Evolutionary conservation across 2,797 vertebrate genomes (phyloP).

Genomic region (Poeciliopsis infans): DNA sequence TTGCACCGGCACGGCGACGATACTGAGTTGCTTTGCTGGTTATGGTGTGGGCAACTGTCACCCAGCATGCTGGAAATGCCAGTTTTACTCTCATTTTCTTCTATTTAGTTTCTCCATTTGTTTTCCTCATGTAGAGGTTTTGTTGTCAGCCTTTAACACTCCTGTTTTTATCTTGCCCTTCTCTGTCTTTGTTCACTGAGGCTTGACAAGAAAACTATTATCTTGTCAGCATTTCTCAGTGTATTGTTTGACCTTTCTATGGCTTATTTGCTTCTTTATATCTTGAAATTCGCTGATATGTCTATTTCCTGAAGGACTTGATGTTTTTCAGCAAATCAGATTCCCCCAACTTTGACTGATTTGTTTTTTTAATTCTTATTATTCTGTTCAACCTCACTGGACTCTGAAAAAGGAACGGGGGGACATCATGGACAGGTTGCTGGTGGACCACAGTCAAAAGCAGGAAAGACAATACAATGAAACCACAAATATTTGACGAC

Average conservation of each 20-base stretch:
- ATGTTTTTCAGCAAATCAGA: conserved; percentile 26
- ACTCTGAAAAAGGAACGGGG: too few species aligned
- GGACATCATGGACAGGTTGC: not conserved
- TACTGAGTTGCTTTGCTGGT: conserved; percentile 32
- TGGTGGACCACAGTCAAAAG: not conserved
- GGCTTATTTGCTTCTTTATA: conserved; percentile 19
- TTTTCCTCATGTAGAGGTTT: conserved; percentile 24
- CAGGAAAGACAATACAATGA: not conserved
- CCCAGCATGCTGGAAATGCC: not conserved
- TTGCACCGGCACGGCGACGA: conserved; percentile 35
- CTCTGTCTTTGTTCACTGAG: conserved; percentile 36
- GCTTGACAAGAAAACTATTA: conserved; percentile 31
- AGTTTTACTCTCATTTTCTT: conserved; percentile 14
- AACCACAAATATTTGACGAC: not conserved
- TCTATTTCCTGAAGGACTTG: conserved; percentile 15
- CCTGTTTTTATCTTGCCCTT: conserved; percentile 11
- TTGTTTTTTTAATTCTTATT: not conserved
- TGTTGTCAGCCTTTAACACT: conserved; percentile 21
- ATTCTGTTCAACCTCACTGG: not conserved
- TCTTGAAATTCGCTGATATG: conserved; percentile 28
- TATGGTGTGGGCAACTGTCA: conserved; percentile 16
- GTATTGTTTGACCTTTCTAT: conserved; percentile 34
- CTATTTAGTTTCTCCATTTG: conserved; percentile 13
- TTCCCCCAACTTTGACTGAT: conserved; percentile 17
- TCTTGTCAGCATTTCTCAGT: conserved; percentile 31